These are phyloP conservation scores for Phocides pigmalion DNA, from an alignment of 1,140 invertebrate species.

Conservation along the genomic window DNA sequence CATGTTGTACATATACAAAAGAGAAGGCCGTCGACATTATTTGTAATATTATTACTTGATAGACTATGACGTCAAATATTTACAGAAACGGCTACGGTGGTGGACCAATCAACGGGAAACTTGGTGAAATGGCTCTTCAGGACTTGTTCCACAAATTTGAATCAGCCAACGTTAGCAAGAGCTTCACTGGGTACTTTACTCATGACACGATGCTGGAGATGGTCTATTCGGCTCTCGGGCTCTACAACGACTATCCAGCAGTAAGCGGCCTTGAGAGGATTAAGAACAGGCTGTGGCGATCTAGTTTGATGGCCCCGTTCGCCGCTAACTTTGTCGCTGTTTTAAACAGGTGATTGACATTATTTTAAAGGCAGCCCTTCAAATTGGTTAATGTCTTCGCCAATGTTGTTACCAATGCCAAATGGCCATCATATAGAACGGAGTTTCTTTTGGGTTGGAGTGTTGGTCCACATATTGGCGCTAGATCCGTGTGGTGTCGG, in stretches of 20 bases:
- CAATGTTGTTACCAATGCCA: no score
- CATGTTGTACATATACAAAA: no score
- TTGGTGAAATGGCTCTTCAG: constrained; percentile 39
- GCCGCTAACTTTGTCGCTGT: constrained; percentile 38
- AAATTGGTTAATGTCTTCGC: no score
- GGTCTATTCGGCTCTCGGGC: constrained; percentile 45
- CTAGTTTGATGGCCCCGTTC: constrained; percentile 29
- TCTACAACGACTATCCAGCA: constrained; percentile 39
- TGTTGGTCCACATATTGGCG: no score
- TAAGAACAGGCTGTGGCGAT: constrained; percentile 34
- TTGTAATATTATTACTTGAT: no score
- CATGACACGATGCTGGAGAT: constrained; percentile 49
- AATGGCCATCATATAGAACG: no score
- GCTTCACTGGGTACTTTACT: constrained; percentile 41
- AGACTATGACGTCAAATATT: no score
- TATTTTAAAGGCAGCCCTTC: no score
- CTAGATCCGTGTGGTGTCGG: no score
- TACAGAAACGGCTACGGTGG: constrained; percentile 45
- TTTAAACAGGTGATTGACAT: constrained; percentile 35
- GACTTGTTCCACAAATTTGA: constrained; percentile 45
- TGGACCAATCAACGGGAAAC: constrained; percentile 32
- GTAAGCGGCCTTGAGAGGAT: constrained; percentile 36
- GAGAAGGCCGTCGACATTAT: no score
- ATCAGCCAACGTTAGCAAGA: constrained; percentile 20
- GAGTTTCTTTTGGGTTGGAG: no score